Conservation (phyloP, 2,113 vertebrate species). For the Xenopus laevis region DNA sequence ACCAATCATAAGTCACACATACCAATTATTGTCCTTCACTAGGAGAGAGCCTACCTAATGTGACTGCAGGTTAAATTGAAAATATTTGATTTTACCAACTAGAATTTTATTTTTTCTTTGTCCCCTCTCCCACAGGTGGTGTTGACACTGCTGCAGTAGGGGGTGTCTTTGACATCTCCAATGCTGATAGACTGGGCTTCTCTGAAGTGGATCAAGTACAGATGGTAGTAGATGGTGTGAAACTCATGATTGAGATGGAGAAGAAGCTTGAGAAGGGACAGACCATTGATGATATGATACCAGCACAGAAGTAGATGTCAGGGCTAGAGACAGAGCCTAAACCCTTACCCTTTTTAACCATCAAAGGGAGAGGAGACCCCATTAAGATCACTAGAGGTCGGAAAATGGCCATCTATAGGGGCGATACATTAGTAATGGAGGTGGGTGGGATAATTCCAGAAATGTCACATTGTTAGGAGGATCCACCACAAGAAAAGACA, state of each 20-base stretch:
- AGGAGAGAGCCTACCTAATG: too few species aligned
- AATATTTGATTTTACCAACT: constrained; percentile 43
- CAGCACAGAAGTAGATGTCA: constrained; percentile 85
- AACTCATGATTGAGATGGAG: constrained; percentile 97
- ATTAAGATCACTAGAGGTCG: constrained; percentile 12
- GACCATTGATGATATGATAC: constrained; percentile 89
- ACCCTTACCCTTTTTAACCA: neutral
- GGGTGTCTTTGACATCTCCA: constrained; percentile 90
- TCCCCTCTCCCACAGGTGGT: constrained; percentile 67
- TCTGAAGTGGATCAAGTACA: constrained; percentile 93
- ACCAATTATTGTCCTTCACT: too few species aligned
- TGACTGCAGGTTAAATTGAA: constrained; percentile 58
- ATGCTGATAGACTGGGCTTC: constrained; percentile 89
- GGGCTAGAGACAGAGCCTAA: constrained; percentile 11
- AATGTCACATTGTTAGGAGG: too few species aligned
- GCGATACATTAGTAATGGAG: neutral
- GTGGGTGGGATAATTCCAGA: neutral
- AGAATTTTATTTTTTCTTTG: neutral
- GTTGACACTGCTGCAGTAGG: constrained; percentile 93
- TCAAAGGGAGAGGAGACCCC: constrained; percentile 16
- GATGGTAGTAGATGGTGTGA: constrained; percentile 94
- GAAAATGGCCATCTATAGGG: constrained; percentile 6
- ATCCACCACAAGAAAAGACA: too few species aligned
- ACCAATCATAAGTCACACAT: too few species aligned
- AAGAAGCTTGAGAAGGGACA: constrained; percentile 92